Percentiles rank a stretch among this genome's conserved stretches.
Evolutionary conservation across 2,797 vertebrate species (phyloP).

Genomic region (Ctenopoma kingsleyae): DNA sequence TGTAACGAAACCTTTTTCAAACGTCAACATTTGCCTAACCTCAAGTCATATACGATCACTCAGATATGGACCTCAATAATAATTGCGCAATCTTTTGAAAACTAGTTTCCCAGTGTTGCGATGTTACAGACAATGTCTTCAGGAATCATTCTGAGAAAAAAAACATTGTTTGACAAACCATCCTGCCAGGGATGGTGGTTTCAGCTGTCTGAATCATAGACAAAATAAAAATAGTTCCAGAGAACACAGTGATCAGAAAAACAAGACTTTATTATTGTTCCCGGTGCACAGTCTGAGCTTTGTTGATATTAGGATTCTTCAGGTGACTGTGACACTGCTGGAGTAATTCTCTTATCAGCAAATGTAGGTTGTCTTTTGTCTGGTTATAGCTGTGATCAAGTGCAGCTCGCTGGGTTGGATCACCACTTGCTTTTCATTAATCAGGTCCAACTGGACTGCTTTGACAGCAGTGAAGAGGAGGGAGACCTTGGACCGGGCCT

Average conservation of each 20-base stretch:
- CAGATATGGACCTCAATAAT: neutral
- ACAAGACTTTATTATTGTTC: slow-evolving; percentile 62
- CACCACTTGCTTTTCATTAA: slow-evolving; percentile 7
- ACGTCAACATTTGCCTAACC: too few relatives aligned
- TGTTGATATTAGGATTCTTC: slow-evolving; percentile 47
- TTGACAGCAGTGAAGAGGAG: neutral
- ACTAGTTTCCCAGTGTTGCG: neutral
- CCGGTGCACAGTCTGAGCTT: slow-evolving; percentile 42
- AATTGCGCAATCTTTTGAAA: neutral
- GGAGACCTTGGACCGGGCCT: slow-evolving; percentile 8
- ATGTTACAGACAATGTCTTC: slow-evolving; percentile 1
- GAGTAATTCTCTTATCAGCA: slow-evolving; percentile 26
- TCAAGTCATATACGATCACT: neutral
- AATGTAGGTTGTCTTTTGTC: slow-evolving; percentile 38
- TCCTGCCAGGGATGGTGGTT: slow-evolving; percentile 46
- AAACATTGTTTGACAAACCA: slow-evolving; percentile 53
- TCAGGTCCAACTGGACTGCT: slow-evolving; percentile 9
- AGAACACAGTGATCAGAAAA: slow-evolving; percentile 52
- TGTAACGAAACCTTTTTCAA: too few relatives aligned
- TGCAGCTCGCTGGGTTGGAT: slow-evolving; percentile 1
- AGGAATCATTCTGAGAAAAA: neutral
- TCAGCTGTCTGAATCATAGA: slow-evolving; percentile 58
- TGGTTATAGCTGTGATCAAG: slow-evolving; percentile 18
- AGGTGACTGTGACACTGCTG: slow-evolving; percentile 52
- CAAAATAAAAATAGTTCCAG: slow-evolving; percentile 66